Conservation (phyloP, 2,113 vertebrate species). For the Rhabdomys dilectus region DNA sequence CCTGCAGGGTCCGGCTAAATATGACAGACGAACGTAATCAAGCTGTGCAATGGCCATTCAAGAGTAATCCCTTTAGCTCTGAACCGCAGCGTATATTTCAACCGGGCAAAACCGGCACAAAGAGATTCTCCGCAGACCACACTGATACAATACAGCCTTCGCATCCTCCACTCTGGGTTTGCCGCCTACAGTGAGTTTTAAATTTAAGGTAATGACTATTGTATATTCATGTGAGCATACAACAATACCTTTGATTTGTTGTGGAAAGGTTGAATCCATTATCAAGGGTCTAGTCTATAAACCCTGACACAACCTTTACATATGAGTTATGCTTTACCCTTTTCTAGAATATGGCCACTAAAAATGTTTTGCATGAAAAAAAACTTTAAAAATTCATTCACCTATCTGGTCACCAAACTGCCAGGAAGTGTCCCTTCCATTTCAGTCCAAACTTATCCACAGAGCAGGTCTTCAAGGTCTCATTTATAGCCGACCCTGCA, state of each 20-base stretch:
- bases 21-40: slow-evolving; percentile 95
- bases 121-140: slow-evolving; percentile 90
- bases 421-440: slow-evolving; percentile 53
- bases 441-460: slow-evolving; percentile 38
- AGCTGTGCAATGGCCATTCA: slow-evolving; percentile 94
- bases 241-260: slow-evolving; percentile 91
- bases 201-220: slow-evolving; percentile 91
- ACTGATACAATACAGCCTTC: slow-evolving; percentile 89
- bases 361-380: slow-evolving; percentile 84
- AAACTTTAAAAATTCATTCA: slow-evolving; percentile 86
- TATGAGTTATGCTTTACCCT: slow-evolving; percentile 85
- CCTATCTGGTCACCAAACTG: slow-evolving; percentile 79
- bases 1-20: slow-evolving; percentile 93
- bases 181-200: slow-evolving; percentile 87
- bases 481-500: not conserved
- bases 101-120: slow-evolving; percentile 87
- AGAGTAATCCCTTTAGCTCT: slow-evolving; percentile 93
- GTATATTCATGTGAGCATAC: slow-evolving; percentile 90
- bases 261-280: slow-evolving; percentile 87
- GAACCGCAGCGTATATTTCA: slow-evolving; percentile 92
- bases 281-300: slow-evolving; percentile 89
- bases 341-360: slow-evolving; percentile 83
- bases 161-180: slow-evolving; percentile 83
- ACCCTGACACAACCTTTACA: slow-evolving; percentile 87
- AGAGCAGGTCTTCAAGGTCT: not conserved